These are phyloP conservation scores for Xiphydria camelus DNA, from an alignment of 2,888 invertebrate genomes.

Conservation along the genomic window DNA sequence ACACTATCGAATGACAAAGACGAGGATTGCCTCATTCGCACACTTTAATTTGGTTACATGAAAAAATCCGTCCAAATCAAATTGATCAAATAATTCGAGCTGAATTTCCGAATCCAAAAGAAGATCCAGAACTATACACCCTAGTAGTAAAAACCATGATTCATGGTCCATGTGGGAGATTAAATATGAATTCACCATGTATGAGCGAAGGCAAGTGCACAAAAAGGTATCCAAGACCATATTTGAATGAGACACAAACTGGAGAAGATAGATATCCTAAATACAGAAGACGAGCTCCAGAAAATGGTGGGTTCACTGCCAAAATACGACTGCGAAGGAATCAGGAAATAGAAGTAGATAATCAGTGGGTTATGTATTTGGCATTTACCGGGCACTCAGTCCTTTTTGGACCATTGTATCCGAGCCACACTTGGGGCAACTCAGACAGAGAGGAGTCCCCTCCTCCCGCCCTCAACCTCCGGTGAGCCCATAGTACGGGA, in stretches of 20 bases:
- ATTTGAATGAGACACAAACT: conserved; percentile 34
- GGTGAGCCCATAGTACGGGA: no score
- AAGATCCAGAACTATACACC: conserved; percentile 33
- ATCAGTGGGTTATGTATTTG: conserved; percentile 31
- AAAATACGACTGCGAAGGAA: conserved; percentile 13
- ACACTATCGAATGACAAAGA: conserved; percentile 41
- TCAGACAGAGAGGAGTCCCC: no score
- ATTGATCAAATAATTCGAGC: conserved; percentile 46
- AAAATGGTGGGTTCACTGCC: conserved; percentile 17
- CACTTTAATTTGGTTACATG: conserved; percentile 33
- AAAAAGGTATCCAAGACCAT: conserved; percentile 43
- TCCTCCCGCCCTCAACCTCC: no score
- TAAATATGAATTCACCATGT: conserved; percentile 46
- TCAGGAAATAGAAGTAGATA: conserved; percentile 13
- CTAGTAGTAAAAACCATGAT: conserved; percentile 32
- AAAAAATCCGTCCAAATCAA: conserved; percentile 25
- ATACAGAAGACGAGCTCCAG: conserved; percentile 35
- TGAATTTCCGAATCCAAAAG: conserved; percentile 43
- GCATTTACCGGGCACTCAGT: no score
- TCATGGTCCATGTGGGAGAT: conserved; percentile 48
- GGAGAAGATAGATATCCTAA: conserved; percentile 44
- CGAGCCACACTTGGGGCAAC: no score
- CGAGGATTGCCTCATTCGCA: conserved; percentile 40
- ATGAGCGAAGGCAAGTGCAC: conserved; percentile 50
- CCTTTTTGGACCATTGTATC: no score